Base-by-base conservation (phyloP, 53 echinoderm and acorn worm genomes). In the Arbacia lixula region DNA sequence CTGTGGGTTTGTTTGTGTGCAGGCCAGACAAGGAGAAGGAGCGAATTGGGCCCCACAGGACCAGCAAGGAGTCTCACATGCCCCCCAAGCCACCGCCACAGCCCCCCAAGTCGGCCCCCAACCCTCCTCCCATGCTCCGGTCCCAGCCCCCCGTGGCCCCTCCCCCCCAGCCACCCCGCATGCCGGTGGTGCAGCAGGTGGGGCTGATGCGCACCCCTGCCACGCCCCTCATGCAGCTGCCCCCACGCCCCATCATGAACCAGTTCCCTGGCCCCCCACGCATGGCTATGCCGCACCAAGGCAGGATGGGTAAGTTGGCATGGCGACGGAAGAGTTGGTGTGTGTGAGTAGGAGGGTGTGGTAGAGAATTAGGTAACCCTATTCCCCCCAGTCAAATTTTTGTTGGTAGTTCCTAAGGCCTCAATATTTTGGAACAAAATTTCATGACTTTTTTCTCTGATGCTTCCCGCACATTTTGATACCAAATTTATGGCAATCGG, bases 21-120 rank as follows among this genome's bases (percentile, higher is more conserved):
- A 95, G 95, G n/a, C 95, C 95, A 9, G 95, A 95, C 62, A 88
- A 93, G 63, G 96, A 93, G 56, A 96, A 96, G 69, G 96, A 96
- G 66, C 83, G 93, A 31, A 93, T 93, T 0, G 95, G 95, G 39
- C 95, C 95, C 1, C 91, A 94, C 53, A 81, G 72, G 38, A 55
- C 66, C 34, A 93, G 58, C 38, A 38, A 51, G 50, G 46, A 40
- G n/a, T 53, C 58, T n/a, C 60, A 76, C 72, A 50, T 82, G 24
- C 89, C 87, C 32, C 73, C 84, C 29, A 49, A 53, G 39, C 86
- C 92, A 63, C 42, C 93, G 41, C 72, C 88, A 6, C 46, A 87
- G 22, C 57, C 86, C 3, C 89, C 85, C 36, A 74, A 29, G 24
- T 30, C 57, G 2, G 31, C 87, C 4, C 84, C 87, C 28, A 67